Percentiles rank a stretch among this genome's conserved stretches.
Conservation (phyloP, 2,888 invertebrate species). For the Ormyrus pomaceus region DNA sequence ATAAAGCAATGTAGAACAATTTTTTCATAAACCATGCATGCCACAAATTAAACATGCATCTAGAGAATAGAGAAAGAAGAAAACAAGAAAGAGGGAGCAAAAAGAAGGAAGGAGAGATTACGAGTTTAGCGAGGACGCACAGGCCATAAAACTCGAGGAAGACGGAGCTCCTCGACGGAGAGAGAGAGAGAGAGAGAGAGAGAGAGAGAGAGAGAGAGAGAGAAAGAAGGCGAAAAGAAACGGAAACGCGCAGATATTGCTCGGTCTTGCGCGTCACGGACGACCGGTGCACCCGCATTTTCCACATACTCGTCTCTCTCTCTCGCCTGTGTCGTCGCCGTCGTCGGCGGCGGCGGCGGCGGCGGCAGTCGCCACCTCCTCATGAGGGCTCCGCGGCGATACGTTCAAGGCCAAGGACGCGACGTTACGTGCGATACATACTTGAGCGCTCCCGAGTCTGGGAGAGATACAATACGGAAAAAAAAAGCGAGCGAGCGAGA, state of each 20-base stretch:
- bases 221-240: slow-evolving; percentile 55
- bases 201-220: background rate
- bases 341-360: no score
- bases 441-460: slow-evolving; percentile 52
- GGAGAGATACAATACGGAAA: slow-evolving; percentile 10
- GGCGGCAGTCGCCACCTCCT: background rate
- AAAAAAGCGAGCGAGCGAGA: slow-evolving; percentile 35
- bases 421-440: slow-evolving; percentile 64
- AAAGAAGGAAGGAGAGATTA: background rate
- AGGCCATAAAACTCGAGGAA: background rate
- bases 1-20: no score
- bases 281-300: slow-evolving; percentile 73
- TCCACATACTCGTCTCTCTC: slow-evolving; percentile 62
- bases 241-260: slow-evolving; percentile 55
- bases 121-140: background rate
- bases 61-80: background rate
- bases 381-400: slow-evolving; percentile 63
- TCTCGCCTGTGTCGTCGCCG: slow-evolving; percentile 23
- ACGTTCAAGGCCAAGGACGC: slow-evolving; percentile 70
- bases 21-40: no score
- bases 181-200: background rate
- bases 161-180: background rate
- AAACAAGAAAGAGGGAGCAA: background rate
- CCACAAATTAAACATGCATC: no score
- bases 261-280: slow-evolving; percentile 65